Evolutionary conservation across 2,888 invertebrate genomes (phyloP).

Genomic region (Rhorus exstirpatorius): DNA sequence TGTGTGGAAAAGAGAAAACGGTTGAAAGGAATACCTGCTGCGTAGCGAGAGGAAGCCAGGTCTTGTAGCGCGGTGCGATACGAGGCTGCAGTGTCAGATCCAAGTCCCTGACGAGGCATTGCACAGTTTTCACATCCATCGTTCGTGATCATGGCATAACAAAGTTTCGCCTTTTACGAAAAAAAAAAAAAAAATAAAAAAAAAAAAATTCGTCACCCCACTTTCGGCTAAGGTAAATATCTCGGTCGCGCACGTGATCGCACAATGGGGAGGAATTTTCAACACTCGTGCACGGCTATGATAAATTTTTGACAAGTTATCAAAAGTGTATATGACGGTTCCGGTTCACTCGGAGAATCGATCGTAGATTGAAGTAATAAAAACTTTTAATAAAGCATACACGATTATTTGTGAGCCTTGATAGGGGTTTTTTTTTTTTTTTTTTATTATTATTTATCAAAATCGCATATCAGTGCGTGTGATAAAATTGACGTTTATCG

Average conservation of each 20-base stretch:
- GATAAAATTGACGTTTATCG: conserved; percentile 25
- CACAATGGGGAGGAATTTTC: neutral
- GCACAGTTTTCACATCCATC: conserved; percentile 81
- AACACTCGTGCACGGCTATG: too few species aligned
- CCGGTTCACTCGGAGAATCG: conserved; percentile 30
- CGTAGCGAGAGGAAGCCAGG: conserved; percentile 93
- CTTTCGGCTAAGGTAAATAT: too few species aligned
- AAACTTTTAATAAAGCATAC: too few species aligned
- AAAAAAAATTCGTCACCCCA: too few species aligned
- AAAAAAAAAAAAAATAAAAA: too few species aligned
- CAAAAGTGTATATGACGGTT: conserved; percentile 34
- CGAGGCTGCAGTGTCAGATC: conserved; percentile 84
- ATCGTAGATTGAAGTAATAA: neutral
- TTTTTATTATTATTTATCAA: too few species aligned
- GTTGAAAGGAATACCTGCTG: conserved; percentile 90
- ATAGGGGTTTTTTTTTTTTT: too few species aligned
- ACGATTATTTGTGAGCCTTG: too few species aligned
- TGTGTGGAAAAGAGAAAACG: neutral
- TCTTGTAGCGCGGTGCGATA: conserved; percentile 90
- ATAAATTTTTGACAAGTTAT: conserved; percentile 40
- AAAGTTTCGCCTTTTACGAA: conserved; percentile 31
- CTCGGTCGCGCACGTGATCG: neutral
- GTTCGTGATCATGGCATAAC: conserved; percentile 78
- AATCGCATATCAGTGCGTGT: too few species aligned
- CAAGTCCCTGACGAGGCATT: conserved; percentile 83